Evolutionary conservation across 2,797 vertebrate genomes (phyloP).

Genomic region (Hypotaenidia okinawae): DNA sequence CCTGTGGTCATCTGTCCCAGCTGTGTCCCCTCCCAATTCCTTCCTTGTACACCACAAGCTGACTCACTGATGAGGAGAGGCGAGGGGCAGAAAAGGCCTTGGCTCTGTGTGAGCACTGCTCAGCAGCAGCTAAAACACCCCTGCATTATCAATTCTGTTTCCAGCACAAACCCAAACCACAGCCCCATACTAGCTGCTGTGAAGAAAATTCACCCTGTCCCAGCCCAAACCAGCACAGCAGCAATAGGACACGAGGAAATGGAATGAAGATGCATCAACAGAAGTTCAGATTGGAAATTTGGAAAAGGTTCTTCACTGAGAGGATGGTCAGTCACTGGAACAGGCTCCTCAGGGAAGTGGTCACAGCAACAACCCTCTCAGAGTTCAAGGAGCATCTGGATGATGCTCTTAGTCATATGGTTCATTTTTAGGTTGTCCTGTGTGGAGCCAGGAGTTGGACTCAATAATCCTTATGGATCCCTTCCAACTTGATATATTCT

Average conservation of each 20-base stretch:
- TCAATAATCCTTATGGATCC: not conserved
- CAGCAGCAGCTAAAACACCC: no score
- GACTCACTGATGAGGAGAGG: no score
- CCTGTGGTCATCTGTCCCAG: no score
- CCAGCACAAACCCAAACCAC: no score
- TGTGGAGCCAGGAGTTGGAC: not conserved
- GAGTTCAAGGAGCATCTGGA: not conserved
- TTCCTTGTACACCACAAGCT: no score
- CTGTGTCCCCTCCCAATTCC: no score
- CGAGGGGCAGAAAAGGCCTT: no score
- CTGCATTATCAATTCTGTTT: no score
- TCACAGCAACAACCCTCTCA: not conserved
- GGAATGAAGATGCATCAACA: not conserved
- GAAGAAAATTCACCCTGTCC: no score
- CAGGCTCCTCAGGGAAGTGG: not conserved
- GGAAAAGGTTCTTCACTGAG: not conserved
- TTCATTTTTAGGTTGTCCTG: not conserved
- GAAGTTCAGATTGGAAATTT: not conserved
- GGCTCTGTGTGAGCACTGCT: no score
- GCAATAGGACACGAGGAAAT: fast-evolving
- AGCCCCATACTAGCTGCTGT: no score
- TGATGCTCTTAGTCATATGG: not conserved
- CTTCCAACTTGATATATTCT: not conserved
- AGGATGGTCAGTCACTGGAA: not conserved
- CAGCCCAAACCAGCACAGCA: not conserved